These are phyloP conservation scores for Chymomyza costata DNA, from an alignment of 1,140 invertebrate species.

Conservation along the genomic window DNA sequence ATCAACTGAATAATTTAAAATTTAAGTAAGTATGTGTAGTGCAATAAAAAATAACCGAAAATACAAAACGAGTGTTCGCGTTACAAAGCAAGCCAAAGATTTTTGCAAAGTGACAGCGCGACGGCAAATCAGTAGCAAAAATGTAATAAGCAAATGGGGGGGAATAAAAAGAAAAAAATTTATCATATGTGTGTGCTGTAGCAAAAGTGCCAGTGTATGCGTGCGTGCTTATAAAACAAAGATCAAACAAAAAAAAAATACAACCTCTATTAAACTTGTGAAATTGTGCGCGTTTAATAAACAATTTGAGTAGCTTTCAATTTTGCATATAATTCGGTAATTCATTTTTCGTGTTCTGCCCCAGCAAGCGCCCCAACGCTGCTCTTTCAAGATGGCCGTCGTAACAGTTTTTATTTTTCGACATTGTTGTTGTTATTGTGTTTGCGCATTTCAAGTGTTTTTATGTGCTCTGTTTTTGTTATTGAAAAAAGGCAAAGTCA, in stretches of 20 bases:
- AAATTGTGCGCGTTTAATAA: slow-evolving; percentile 27
- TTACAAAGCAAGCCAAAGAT: slow-evolving; percentile 12
- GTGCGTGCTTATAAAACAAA: slow-evolving; percentile 44
- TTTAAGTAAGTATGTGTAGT: slow-evolving; percentile 49
- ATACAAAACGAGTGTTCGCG: slow-evolving; percentile 7
- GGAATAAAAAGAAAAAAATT: slow-evolving; percentile 44
- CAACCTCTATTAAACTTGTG: slow-evolving; percentile 22
- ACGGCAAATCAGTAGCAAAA: slow-evolving; percentile 23
- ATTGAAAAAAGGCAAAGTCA: slow-evolving; percentile 54
- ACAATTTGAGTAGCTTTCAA: slow-evolving; percentile 35
- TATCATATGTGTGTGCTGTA: slow-evolving; percentile 45
- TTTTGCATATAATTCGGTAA: slow-evolving; percentile 63
- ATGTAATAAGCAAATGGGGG: slow-evolving; percentile 39
- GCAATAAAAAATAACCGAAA: slow-evolving; percentile 7
- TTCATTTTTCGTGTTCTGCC: slow-evolving; percentile 22
- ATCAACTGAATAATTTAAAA: slow-evolving; percentile 33
- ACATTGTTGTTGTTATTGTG: slow-evolving; percentile 56
- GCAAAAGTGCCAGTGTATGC: slow-evolving; percentile 30
- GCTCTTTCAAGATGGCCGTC: slow-evolving; percentile 67
- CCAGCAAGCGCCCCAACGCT: slow-evolving; percentile 31
- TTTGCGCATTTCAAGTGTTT: slow-evolving; percentile 11
- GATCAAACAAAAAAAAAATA: slow-evolving; percentile 35
- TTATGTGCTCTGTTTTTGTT: slow-evolving; percentile 45
- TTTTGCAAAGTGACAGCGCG: slow-evolving; percentile 33
- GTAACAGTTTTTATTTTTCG: slow-evolving; percentile 64